phyloP scores from a whole-genome alignment of 2,113 vertebrate genomes.

The Sclerurus mexicanus region DNA sequence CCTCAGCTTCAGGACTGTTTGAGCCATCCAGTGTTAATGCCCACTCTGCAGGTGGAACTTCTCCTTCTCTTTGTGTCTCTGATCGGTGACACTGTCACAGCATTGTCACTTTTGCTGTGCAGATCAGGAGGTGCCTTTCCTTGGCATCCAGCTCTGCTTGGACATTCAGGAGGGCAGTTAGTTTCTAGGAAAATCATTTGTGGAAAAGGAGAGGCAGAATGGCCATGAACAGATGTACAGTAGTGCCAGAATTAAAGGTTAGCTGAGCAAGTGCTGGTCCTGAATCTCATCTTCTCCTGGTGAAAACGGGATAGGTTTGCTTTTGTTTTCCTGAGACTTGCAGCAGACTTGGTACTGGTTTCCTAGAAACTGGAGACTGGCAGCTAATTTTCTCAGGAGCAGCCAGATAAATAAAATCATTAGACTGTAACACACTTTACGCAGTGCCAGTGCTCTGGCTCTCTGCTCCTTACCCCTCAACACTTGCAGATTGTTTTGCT shows the following conservation, averaged over 20 bases:
- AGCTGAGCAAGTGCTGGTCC: neutral
- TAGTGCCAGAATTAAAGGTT: neutral
- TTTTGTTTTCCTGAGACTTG: neutral
- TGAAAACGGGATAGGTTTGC: neutral
- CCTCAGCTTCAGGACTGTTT: rapidly evolving
- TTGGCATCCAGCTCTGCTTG: neutral
- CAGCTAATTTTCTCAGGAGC: neutral
- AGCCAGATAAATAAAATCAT: neutral
- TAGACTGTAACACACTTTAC: neutral
- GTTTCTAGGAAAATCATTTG: neutral
- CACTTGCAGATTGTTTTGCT: neutral
- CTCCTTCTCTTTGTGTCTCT: neutral
- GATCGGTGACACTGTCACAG: neutral
- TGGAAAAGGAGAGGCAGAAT: neutral
- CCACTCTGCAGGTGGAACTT: neutral
- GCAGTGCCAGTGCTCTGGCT: neutral
- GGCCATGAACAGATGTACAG: neutral
- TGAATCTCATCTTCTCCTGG: neutral
- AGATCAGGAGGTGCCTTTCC: neutral
- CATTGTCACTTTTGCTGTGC: neutral
- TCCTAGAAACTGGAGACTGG: neutral
- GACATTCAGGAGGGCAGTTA: neutral
- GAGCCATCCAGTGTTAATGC: neutral
- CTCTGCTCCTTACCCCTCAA: neutral
- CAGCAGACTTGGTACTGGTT: neutral